A percentile compares a stretch with the other conserved stretches of the same genome.
These are phyloP conservation scores for Xiphydria camelus DNA, from an alignment of 2,888 invertebrate genomes.

Conservation along the genomic window DNA sequence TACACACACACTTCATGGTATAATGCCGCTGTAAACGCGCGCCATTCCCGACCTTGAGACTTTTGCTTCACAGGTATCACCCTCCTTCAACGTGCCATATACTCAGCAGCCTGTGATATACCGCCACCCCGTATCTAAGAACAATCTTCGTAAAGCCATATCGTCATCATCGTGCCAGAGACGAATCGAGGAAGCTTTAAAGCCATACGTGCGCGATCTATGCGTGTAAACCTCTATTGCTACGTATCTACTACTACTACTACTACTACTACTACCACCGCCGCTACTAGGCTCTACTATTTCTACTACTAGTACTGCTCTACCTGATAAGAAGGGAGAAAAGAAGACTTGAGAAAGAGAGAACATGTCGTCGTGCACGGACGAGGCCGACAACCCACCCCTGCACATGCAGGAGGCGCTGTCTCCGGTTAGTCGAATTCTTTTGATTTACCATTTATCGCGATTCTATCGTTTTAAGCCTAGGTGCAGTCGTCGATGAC, in stretches of 20 bases:
- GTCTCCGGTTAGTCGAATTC: conserved; percentile 55
- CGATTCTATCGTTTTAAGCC: no score
- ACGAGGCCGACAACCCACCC: conserved; percentile 50
- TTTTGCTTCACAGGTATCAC: conserved; percentile 33
- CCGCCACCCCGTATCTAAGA: conserved; percentile 25
- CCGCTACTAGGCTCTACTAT: neutral
- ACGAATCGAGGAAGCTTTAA: no score
- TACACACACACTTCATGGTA: no score
- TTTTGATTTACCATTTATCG: no score
- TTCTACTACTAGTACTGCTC: neutral
- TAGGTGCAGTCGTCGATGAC: no score
- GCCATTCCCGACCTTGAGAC: neutral
- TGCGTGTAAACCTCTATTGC: no score
- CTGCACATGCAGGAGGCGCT: conserved; percentile 55
- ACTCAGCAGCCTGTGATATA: conserved; percentile 53
- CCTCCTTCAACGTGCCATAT: conserved; percentile 51
- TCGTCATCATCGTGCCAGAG: no score
- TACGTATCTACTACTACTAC: no score
- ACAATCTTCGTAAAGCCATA: neutral
- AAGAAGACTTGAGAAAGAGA: conserved; percentile 16
- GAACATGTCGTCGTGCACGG: conserved; percentile 55
- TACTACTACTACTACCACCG: neutral
- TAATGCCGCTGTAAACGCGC: no score
- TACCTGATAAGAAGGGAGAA: conserved; percentile 11
- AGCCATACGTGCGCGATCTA: no score